Conservation (phyloP, 1,140 invertebrate genomes). For the Drosophila ercepeae region DNA sequence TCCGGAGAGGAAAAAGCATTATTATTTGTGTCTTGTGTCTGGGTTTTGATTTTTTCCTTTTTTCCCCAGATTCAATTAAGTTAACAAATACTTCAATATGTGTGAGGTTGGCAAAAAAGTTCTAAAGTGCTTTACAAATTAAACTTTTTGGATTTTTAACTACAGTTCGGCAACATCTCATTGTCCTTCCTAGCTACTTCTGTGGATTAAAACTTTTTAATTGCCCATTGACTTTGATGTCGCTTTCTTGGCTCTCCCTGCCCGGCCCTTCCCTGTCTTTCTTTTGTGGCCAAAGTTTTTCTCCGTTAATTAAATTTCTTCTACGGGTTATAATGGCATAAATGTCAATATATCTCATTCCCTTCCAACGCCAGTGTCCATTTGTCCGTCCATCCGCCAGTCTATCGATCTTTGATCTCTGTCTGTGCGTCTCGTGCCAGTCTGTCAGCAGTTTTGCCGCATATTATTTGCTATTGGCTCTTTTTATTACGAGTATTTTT, state of each 20-base stretch:
- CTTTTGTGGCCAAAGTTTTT: slow-evolving; percentile 39
- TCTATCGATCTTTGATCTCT: slow-evolving; percentile 20
- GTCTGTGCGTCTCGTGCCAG: background rate
- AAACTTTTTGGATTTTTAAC: slow-evolving; percentile 28
- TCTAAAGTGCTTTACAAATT: slow-evolving; percentile 32
- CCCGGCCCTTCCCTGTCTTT: slow-evolving; percentile 21
- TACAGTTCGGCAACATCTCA: slow-evolving; percentile 4
- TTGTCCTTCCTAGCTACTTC: background rate
- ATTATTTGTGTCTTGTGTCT: too few species aligned
- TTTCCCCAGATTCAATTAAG: background rate
- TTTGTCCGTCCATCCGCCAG: background rate
- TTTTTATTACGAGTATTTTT: slow-evolving; percentile 47
- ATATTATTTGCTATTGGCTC: slow-evolving; percentile 68
- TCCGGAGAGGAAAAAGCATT: background rate
- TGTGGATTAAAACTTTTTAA: slow-evolving; percentile 65
- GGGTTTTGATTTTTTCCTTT: background rate
- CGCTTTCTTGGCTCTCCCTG: slow-evolving; percentile 34
- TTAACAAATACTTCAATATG: slow-evolving; percentile 24
- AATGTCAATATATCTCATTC: slow-evolving; percentile 58
- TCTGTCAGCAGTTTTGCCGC: slow-evolving; percentile 58
- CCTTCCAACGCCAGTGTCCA: background rate
- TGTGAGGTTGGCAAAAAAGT: background rate
- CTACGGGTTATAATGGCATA: slow-evolving; percentile 54
- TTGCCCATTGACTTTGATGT: slow-evolving; percentile 58
- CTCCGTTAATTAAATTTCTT: slow-evolving; percentile 69